These are phyloP conservation scores for Deilephila elpenor DNA, from an alignment of 2,888 invertebrate genomes.

Conservation along the genomic window DNA sequence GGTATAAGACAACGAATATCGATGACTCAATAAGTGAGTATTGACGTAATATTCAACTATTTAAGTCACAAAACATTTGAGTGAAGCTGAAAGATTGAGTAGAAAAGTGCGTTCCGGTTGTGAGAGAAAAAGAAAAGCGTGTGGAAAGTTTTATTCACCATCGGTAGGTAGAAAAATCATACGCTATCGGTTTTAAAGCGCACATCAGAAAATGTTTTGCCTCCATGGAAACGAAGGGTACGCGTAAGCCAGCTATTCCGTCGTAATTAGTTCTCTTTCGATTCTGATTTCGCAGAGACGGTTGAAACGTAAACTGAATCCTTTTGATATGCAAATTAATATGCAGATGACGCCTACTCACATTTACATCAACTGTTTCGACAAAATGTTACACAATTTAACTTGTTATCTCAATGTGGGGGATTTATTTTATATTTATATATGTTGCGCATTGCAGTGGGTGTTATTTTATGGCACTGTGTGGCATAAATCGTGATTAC, in stretches of 20 bases:
- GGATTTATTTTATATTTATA: constrained; percentile 5
- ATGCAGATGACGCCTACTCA: constrained; percentile 31
- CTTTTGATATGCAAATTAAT: constrained; percentile 66
- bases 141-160: neutral
- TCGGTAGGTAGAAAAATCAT: neutral
- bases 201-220: constrained; percentile 35
- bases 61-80: no score
- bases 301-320: constrained; percentile 33
- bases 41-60: no score
- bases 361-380: constrained; percentile 29
- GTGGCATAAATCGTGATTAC: neutral
- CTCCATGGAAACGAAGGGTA: constrained; percentile 9
- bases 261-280: constrained; percentile 61
- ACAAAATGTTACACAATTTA: constrained; percentile 43
- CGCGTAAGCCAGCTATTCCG: constrained; percentile 45
- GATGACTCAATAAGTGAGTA: no score
- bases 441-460: neutral
- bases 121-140: neutral
- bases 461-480: neutral
- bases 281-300: constrained; percentile 48
- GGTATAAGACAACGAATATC: no score
- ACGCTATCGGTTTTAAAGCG: constrained; percentile 16
- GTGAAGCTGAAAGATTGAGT: no score
- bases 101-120: no score
- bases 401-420: constrained; percentile 1